Base-by-base conservation (phyloP, 2,797 vertebrate species). In the Calcarius lapponicus region DNA sequence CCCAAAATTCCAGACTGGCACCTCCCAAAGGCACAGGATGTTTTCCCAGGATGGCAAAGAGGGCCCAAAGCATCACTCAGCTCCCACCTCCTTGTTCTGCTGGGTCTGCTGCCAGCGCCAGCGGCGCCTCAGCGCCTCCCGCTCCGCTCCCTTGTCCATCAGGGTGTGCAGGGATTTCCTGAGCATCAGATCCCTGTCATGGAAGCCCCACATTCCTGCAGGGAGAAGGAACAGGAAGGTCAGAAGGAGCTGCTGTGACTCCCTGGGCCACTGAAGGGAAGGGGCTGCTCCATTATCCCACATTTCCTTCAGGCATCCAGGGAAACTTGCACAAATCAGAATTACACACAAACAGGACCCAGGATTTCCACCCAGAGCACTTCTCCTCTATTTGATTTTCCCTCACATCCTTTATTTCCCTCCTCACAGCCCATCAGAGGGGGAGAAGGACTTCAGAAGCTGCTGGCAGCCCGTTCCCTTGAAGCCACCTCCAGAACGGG, bases 41-140 rank as follows among this genome's bases (percentile, higher is more conserved):
- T 13, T 40, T 25, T 8, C 13, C 25, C 34, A 38, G 57, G 57
- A 60, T 26, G 0, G 17, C 48, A 21, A 3, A 24, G n/a, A 29
- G 57, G 17, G 17, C 11, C 8, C 79, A 31, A 26, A 50, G 1
- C 47, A 12, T 6, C 11, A 0, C 1, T 7, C 1, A 9, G 3
- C 2, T 74, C 97, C 67, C 67, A 99, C 99, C 99, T 99, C 99
- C 97, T 99, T 99, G 97, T 99, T 99, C 98, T 99, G 99, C 98
- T 99, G 99, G 0, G 98, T 99, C 86, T 99, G 99, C 96, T 99
- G 99, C 99, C 99, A 99, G 85, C 99, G 98, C 99, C 99, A 99
- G 57, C 99, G 96, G 47, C 99, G 96, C 96, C 97, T 98, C 93
- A 99, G 96, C 0, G 99, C 99, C 32, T 99, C 99, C 88, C 98